Conservation (phyloP, 2,888 invertebrate genomes). For the Cryptus armator region DNA sequence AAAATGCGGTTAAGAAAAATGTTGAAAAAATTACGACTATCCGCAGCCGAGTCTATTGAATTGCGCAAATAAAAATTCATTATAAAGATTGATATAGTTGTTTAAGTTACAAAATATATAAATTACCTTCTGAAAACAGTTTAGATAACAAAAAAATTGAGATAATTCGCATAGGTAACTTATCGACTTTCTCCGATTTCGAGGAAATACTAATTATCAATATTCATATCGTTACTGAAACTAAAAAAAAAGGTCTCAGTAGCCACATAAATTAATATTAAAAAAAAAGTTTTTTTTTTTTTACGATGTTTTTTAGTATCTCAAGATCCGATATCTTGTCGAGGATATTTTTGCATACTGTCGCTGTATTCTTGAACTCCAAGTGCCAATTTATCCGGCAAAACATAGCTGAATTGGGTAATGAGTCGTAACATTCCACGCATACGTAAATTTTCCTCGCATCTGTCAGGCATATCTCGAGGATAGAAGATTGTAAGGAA, state of each 20-base stretch:
- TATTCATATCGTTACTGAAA: no score
- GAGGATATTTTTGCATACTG: background rate
- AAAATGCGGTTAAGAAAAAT: background rate
- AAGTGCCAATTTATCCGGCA: constrained; percentile 46
- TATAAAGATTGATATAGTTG: no score
- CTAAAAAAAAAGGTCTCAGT: background rate
- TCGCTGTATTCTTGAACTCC: constrained; percentile 8
- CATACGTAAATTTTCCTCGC: constrained; percentile 72
- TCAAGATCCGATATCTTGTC: background rate
- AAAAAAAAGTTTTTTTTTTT: background rate
- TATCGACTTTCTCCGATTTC: no score
- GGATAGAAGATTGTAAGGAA: constrained; percentile 27
- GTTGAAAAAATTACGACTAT: background rate
- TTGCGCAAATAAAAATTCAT: no score
- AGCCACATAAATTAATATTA: background rate
- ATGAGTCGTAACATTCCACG: constrained; percentile 72
- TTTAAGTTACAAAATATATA: no score
- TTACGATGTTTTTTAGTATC: background rate
- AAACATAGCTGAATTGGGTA: constrained; percentile 64
- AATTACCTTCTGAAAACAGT: no score
- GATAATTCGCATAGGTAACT: no score
- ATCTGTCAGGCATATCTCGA: background rate
- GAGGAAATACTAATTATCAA: no score
- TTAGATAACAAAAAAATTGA: no score
- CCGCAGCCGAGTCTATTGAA: no score